Evolutionary conservation across 2,113 vertebrate genomes (phyloP).

Genomic region (Equus quagga): DNA sequence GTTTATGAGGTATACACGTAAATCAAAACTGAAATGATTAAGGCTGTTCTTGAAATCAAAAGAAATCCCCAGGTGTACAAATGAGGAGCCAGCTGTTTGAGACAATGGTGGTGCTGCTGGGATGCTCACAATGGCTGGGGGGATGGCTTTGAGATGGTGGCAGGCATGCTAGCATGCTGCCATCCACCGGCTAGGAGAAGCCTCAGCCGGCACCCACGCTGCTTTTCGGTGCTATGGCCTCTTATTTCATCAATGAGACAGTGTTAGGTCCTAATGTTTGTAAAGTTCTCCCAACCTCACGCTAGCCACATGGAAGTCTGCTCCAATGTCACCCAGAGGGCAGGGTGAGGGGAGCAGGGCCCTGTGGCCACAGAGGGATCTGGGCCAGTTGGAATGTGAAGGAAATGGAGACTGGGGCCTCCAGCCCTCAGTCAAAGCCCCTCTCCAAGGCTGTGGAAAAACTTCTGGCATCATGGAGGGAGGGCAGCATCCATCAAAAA

Average conservation of each 20-base stretch:
- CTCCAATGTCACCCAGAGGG: constrained; percentile 83
- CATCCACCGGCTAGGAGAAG: constrained; percentile 81
- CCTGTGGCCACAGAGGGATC: constrained; percentile 87
- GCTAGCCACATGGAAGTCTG: constrained; percentile 65
- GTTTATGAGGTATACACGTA: constrained; percentile 95
- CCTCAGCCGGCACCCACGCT: constrained; percentile 81
- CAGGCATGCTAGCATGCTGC: constrained; percentile 84
- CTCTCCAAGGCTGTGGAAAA: constrained; percentile 84
- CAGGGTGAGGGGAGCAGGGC: constrained; percentile 84
- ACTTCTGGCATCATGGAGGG: constrained; percentile 88
- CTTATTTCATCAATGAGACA: constrained; percentile 93
- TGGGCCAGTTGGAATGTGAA: constrained; percentile 92
- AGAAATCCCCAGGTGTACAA: constrained; percentile 84
- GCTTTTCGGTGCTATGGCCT: constrained; percentile 93
- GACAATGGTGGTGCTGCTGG: constrained; percentile 85
- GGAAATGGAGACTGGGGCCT: constrained; percentile 86
- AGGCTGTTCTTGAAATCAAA: constrained; percentile 94
- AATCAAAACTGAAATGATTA: constrained; percentile 94
- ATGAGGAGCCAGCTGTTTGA: constrained; percentile 76
- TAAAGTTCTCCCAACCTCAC: constrained; percentile 89
- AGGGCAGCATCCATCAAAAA: constrained; percentile 62
- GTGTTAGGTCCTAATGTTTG: constrained; percentile 96
- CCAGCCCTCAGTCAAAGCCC: constrained; percentile 85
- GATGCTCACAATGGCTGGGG: constrained; percentile 87
- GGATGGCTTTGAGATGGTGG: constrained; percentile 91